A percentile compares a stretch with the other conserved stretches of the same genome.
phyloP scores from a whole-genome alignment of 1,140 invertebrate species.

The Trichoplusia ni region DNA sequence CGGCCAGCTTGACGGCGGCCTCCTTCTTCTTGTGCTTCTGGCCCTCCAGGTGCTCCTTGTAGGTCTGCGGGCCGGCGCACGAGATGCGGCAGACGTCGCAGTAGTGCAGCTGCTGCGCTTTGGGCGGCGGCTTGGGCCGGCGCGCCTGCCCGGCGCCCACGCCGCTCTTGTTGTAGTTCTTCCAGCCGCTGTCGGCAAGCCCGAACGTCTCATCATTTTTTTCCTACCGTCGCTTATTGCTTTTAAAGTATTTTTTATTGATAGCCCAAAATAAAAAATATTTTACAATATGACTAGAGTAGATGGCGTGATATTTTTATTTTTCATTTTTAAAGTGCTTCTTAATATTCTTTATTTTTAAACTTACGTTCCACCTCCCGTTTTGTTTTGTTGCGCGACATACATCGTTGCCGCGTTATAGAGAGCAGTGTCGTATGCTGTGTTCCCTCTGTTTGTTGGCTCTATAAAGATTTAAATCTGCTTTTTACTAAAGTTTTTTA shows the following conservation, averaged over 20 bases:
- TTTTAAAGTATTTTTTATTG: no score
- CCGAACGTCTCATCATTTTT: no score
- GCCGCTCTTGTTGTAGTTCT: constrained; percentile 88
- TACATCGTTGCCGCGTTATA: constrained; percentile 97
- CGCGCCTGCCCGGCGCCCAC: constrained; percentile 84
- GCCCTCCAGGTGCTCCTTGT: constrained; percentile 98
- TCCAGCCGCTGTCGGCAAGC: constrained; percentile 86
- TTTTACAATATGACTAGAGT: no score
- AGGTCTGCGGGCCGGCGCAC: constrained; percentile 97
- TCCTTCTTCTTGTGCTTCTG: constrained; percentile 99
- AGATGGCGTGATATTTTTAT: no score
- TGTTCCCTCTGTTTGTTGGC: constrained; percentile 83
- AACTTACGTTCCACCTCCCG: constrained; percentile 73
- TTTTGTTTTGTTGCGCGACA: constrained; percentile 91
- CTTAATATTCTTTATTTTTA: no score
- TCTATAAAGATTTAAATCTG: constrained; percentile 46
- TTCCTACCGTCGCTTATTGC: no score
- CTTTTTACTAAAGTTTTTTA: background rate
- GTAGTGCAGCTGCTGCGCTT: constrained; percentile 95
- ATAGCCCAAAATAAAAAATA: constrained; percentile 1
- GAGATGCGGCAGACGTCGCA: constrained; percentile 99
- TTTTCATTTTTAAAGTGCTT: no score
- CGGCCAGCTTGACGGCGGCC: constrained; percentile 90
- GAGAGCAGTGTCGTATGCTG: constrained; percentile 93
- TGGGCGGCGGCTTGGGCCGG: constrained; percentile 90